These are phyloP conservation scores for Calvadosia cruxmelitensis DNA, from an alignment of 30 jellyfish, hydroid and myxozoan genomes.

Conservation along the genomic window DNA sequence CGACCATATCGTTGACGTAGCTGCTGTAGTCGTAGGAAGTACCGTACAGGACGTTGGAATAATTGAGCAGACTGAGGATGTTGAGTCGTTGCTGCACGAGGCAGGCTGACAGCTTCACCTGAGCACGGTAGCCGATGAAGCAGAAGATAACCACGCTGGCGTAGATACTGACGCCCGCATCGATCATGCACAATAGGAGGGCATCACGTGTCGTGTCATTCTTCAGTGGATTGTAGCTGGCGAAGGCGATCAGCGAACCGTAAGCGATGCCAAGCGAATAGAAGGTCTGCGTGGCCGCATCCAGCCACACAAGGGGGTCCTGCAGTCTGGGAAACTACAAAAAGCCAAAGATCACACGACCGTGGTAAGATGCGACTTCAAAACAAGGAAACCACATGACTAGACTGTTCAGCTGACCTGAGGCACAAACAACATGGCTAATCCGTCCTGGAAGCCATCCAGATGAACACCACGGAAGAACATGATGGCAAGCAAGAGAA, in stretches of 20 bases:
- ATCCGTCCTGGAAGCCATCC: slow-evolving; percentile 94
- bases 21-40: slow-evolving; percentile 41
- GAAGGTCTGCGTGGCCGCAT: slow-evolving; percentile 96
- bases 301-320: slow-evolving; percentile 84
- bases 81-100: slow-evolving; percentile 1
- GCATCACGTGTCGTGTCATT: slow-evolving; percentile 97
- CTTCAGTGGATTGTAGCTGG: slow-evolving; percentile 92
- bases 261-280: slow-evolving; percentile 95
- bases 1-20: slow-evolving; percentile 32
- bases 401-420: slow-evolving; percentile 33
- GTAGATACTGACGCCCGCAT: slow-evolving; percentile 94
- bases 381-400: too few relatives aligned
- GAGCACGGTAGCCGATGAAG: slow-evolving; percentile 96
- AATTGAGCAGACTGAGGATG: slow-evolving; percentile 23
- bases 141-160: slow-evolving; percentile 96
- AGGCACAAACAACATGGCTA: slow-evolving; percentile 85
- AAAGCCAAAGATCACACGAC: not conserved
- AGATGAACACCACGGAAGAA: slow-evolving; percentile 95
- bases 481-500: slow-evolving; percentile 75
- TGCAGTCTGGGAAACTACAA: slow-evolving; percentile 57
- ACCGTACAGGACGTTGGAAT: slow-evolving; percentile 28
- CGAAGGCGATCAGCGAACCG: slow-evolving; percentile 93
- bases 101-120: slow-evolving; percentile 62
- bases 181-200: slow-evolving; percentile 65
- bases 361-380: too few relatives aligned